Evolutionary conservation across 1,140 invertebrate genomes (phyloP).

Genomic region (Zaprionus vittiger): DNA sequence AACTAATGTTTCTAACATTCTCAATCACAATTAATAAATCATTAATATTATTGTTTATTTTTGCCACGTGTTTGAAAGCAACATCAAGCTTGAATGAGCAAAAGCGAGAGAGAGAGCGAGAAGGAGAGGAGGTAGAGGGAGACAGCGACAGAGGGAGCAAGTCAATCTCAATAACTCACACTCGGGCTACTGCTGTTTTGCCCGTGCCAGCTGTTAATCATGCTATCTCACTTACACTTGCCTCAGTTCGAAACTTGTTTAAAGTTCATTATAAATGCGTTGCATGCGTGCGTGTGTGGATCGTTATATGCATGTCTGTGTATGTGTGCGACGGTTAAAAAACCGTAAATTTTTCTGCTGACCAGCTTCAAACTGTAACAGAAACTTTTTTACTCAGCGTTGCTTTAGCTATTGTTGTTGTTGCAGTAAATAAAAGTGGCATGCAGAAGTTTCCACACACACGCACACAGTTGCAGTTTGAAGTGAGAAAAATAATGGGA

Average conservation of each 20-base stretch:
- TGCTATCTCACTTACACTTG: constrained; percentile 10
- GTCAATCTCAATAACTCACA: constrained; percentile 3
- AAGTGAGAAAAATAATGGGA: not conserved
- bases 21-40: not conserved
- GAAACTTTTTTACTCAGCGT: constrained; percentile 20
- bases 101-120: too few species aligned
- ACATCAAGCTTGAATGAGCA: not conserved
- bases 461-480: not conserved
- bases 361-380: constrained; percentile 39
- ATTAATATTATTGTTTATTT: not conserved
- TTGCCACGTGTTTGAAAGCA: not conserved
- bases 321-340: constrained; percentile 15
- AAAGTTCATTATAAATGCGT: constrained; percentile 39
- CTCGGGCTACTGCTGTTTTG: not conserved
- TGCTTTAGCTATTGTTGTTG: constrained; percentile 9
- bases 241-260: constrained; percentile 11
- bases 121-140: not conserved
- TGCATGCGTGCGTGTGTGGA: constrained; percentile 13
- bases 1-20: too few species aligned
- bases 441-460: constrained; percentile 24
- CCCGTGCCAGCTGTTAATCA: constrained; percentile 19
- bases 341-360: constrained; percentile 40
- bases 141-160: not conserved
- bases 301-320: not conserved
- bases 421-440: constrained; percentile 39